Evolutionary conservation across 2,113 vertebrate genomes (phyloP).

Genomic region (Chiloscyllium plagiosum): DNA sequence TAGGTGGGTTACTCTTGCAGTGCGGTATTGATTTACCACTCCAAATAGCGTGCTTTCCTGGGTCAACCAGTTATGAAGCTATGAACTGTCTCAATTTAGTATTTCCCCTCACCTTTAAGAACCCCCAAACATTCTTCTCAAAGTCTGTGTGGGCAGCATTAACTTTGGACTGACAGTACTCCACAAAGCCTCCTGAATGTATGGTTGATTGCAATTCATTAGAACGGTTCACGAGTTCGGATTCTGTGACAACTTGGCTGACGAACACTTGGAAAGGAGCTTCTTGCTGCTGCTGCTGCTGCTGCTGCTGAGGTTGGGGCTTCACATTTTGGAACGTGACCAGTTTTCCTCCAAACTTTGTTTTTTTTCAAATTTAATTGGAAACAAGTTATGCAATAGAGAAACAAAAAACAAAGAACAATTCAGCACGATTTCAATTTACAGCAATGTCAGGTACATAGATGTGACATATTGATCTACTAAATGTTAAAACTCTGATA

Average conservation of each 20-base stretch:
- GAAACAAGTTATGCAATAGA: too few relatives aligned
- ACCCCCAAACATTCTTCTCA: constrained; percentile 86
- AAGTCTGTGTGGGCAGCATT: constrained; percentile 70
- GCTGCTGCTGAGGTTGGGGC: constrained; percentile 45
- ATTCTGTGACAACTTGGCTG: constrained; percentile 88
- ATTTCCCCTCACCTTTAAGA: constrained; percentile 76
- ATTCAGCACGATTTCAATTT: neutral
- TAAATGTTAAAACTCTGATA: neutral
- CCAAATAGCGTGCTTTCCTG: neutral
- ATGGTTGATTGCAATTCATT: constrained; percentile 77
- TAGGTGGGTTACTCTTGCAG: neutral
- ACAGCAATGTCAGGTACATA: neutral
- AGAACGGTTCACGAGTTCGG: constrained; percentile 73
- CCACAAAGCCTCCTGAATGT: constrained; percentile 65
- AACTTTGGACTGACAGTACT: constrained; percentile 81
- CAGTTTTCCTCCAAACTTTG: constrained; percentile 91
- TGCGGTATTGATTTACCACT: too few relatives aligned
- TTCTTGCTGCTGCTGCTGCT: constrained; percentile 49
- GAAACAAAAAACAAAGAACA: neutral
- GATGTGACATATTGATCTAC: neutral
- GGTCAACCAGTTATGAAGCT: neutral
- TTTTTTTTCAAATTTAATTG: too few relatives aligned
- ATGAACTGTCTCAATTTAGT: neutral
- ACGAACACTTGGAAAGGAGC: constrained; percentile 60
- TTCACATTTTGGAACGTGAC: constrained; percentile 73